Evolutionary conservation across 2,797 vertebrate species (phyloP).

Genomic region (Numenius phaeopus): DNA sequence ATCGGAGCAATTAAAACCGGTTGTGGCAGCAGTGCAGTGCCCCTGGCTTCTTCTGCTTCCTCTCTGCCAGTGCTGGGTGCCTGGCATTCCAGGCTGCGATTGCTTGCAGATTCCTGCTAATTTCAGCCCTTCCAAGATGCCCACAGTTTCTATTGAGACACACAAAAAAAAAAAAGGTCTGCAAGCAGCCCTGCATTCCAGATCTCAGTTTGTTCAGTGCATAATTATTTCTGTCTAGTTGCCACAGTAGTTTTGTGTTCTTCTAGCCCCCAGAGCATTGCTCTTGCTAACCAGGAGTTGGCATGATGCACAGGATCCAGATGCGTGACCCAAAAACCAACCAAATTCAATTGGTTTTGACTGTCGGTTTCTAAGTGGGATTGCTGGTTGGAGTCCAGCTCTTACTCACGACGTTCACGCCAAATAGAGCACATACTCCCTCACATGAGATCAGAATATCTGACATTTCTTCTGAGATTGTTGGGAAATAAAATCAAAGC

Average conservation of each 20-base stretch:
- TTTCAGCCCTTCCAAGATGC: not conserved
- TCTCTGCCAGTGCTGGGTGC: not conserved
- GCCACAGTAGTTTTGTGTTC: not conserved
- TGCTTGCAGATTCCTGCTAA: not conserved
- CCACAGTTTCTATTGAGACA: not conserved
- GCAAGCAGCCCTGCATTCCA: not conserved
- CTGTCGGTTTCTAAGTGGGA: not conserved
- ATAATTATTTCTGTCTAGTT: not conserved
- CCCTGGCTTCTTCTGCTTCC: not conserved
- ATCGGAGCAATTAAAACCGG: not conserved
- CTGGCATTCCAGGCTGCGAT: not conserved
- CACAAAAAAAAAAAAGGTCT: not conserved
- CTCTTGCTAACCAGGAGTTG: not conserved
- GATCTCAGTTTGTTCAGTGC: not conserved
- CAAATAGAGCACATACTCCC: not conserved
- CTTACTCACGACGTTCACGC: fast-evolving
- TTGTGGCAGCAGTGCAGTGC: not conserved
- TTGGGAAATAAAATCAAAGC: not conserved
- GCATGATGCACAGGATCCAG: not conserved
- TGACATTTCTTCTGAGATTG: not conserved
- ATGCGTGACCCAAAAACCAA: not conserved
- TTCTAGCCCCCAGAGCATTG: not conserved
- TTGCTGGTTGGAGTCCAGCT: not conserved
- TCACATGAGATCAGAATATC: not conserved
- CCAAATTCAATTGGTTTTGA: not conserved